phyloP scores from a whole-genome alignment of 2,113 vertebrate genomes.

The Poeciliopsis retropinna region DNA sequence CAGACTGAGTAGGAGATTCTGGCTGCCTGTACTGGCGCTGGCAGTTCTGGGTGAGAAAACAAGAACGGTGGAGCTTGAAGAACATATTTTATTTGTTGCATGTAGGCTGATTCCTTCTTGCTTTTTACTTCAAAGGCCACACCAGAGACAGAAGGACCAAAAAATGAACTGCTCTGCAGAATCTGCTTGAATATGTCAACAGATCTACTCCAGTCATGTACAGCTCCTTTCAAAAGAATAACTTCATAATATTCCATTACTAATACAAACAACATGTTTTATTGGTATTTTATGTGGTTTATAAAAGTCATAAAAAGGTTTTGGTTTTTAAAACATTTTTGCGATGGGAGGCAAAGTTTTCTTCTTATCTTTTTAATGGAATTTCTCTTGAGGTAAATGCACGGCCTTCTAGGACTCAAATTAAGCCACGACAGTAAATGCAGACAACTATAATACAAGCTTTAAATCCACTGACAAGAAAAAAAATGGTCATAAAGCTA shows the following conservation, averaged over 20 bases:
- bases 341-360: no score
- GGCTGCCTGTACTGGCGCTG: slow-evolving; percentile 25
- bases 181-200: not conserved
- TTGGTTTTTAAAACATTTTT: no score
- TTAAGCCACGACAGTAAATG: no score
- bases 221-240: not conserved
- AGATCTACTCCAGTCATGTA: no score
- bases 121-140: not conserved
- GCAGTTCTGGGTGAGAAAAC: slow-evolving; percentile 31
- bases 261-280: not conserved
- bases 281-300: not conserved
- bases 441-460: no score
- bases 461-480: no score
- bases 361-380: no score
- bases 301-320: not conserved
- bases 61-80: slow-evolving; percentile 21
- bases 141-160: not conserved
- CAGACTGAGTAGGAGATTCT: slow-evolving; percentile 9
- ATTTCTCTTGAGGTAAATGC: no score
- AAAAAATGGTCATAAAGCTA: no score
- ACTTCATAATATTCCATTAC: not conserved
- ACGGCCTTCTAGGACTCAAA: no score
- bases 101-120: slow-evolving; percentile 11
- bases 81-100: slow-evolving; percentile 2
- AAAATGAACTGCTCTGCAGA: not conserved